Conservation (phyloP, 30 jellyfish, hydroid and myxozoan genomes). For the Sanderia malayensis region DNA sequence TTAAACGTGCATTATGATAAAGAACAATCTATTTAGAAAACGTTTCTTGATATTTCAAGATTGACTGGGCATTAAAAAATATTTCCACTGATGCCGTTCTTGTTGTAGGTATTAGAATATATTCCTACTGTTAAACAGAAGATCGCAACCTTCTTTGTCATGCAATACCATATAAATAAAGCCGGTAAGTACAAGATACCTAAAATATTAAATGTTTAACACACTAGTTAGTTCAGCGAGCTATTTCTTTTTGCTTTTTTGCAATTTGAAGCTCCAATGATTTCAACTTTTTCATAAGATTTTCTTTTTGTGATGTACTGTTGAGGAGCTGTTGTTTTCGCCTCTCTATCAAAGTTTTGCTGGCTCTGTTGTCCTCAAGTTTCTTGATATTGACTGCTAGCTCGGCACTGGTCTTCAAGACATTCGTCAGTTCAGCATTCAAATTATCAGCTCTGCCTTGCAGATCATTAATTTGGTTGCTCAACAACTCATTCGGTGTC, state of each 20-base stretch:
- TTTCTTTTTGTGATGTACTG: slow-evolving; percentile 53
- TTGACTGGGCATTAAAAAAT: too few species aligned
- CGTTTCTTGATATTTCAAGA: too few species aligned
- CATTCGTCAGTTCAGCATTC: slow-evolving; percentile 71
- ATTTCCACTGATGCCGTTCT: too few species aligned
- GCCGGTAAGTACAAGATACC: too few species aligned
- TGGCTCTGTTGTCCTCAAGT: slow-evolving; percentile 64
- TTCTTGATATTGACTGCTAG: slow-evolving; percentile 57
- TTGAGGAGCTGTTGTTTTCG: slow-evolving; percentile 63
- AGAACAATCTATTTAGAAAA: too few species aligned
- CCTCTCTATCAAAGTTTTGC: slow-evolving; percentile 61
- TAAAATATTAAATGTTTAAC: too few species aligned
- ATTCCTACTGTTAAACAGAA: too few species aligned
- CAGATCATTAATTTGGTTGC: slow-evolving; percentile 74
- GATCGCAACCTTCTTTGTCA: too few species aligned
- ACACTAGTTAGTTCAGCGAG: neutral
- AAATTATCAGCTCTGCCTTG: slow-evolving; percentile 71
- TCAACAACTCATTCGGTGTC: slow-evolving; percentile 73
- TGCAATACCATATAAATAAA: too few species aligned
- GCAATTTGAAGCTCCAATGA: slow-evolving; percentile 65
- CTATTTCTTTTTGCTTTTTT: slow-evolving; percentile 57
- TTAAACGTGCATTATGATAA: too few species aligned
- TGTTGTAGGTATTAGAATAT: too few species aligned
- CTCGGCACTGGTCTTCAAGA: slow-evolving; percentile 72
- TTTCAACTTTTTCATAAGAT: slow-evolving; percentile 74